Evolutionary conservation across 2,888 invertebrate genomes (phyloP).

Genomic region (Danaus chrysippus): DNA sequence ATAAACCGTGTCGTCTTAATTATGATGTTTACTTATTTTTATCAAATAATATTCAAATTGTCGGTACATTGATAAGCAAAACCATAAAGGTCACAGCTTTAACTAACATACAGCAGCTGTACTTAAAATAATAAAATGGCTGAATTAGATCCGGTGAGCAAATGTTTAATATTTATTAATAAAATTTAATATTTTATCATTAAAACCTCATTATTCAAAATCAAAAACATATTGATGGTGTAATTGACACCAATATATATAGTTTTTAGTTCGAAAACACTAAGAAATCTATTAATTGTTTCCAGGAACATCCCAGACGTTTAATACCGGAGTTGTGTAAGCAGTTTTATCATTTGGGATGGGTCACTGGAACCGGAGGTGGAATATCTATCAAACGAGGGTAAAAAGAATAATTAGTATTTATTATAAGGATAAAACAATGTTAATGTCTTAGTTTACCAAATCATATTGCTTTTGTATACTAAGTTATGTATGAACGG

Average conservation of each 20-base stretch:
- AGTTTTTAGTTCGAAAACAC: neutral
- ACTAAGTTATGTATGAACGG: too few species aligned
- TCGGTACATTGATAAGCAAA: slow-evolving; percentile 1
- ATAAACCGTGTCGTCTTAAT: slow-evolving; percentile 3
- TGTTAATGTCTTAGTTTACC: too few species aligned
- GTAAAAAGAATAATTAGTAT: slow-evolving; percentile 61
- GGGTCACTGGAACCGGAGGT: slow-evolving; percentile 98
- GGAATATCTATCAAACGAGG: slow-evolving; percentile 94
- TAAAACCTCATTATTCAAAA: neutral
- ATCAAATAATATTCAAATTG: neutral
- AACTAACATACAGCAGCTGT: neutral
- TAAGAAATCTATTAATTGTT: too few species aligned
- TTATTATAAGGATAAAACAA: too few species aligned
- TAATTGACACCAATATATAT: neutral
- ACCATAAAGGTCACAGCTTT: neutral
- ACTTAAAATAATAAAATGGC: slow-evolving; percentile 34
- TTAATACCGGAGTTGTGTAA: slow-evolving; percentile 94
- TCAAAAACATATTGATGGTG: neutral
- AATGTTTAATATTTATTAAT: neutral
- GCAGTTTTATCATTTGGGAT: slow-evolving; percentile 95
- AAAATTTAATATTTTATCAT: neutral
- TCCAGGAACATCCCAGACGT: slow-evolving; percentile 86
- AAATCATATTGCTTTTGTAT: too few species aligned
- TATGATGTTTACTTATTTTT: slow-evolving; percentile 6
- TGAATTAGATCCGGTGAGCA: slow-evolving; percentile 43